Evolutionary conservation across 92 coral and sea anemone species (phyloP).

Genomic region (Phenganax marumi): DNA sequence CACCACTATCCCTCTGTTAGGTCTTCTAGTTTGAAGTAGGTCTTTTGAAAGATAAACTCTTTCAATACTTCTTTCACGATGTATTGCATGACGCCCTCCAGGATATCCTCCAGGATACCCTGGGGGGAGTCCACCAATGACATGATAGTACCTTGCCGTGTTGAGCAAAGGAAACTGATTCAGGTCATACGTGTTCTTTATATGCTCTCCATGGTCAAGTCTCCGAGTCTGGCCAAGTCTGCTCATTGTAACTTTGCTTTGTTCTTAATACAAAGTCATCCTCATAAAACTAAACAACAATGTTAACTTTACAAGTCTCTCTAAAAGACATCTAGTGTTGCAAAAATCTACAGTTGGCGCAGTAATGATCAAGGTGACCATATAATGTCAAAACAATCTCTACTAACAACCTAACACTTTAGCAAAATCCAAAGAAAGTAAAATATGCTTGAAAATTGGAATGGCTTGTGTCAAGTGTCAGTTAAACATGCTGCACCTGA

Average conservation of each 20-base stretch:
- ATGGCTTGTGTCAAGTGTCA: too few species aligned
- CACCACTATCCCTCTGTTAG: constrained; percentile 41
- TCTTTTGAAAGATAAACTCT: constrained; percentile 35
- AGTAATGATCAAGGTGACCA: too few species aligned
- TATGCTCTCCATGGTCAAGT: constrained; percentile 53
- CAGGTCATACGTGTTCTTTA: constrained; percentile 50
- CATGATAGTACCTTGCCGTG: constrained; percentile 57
- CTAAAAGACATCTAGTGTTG: too few species aligned
- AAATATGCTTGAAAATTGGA: too few species aligned
- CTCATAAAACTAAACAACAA: constrained; percentile 54
- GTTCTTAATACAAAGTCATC: constrained; percentile 57
- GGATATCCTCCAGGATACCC: constrained; percentile 62
- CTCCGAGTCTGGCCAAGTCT: constrained; percentile 51
- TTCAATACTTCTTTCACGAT: constrained; percentile 45
- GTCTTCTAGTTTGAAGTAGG: constrained; percentile 42
- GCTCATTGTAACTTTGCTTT: constrained; percentile 48
- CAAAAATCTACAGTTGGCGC: too few species aligned
- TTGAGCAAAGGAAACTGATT: constrained; percentile 42
- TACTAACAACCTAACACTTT: too few species aligned
- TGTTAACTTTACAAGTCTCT: too few species aligned
- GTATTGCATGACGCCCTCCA: constrained; percentile 60
- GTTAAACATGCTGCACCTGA: too few species aligned
- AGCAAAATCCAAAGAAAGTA: too few species aligned
- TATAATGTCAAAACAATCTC: too few species aligned
- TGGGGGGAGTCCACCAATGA: constrained; percentile 54